Evolutionary conservation across 2,888 invertebrate genomes (phyloP), one percentile per base, ranked within the genome.

Genomic region (Dinocampus coccinellae): DNA sequence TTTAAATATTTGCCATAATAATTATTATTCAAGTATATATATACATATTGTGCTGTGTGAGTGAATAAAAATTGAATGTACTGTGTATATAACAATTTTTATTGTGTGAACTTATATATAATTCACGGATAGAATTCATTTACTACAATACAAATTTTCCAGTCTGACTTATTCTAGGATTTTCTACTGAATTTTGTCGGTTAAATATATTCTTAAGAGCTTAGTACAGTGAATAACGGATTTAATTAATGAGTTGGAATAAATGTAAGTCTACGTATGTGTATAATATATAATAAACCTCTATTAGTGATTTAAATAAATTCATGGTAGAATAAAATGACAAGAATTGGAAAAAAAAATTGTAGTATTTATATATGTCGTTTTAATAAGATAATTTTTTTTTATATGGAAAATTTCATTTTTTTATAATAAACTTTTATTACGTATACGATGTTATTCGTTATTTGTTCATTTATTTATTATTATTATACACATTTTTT

Each of bases 291-390:
- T 16, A 20, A 47, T 47, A 47, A 47, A 47, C 16, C 47, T 7
- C 47, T 16, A 47, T 47, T 47, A 20, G 47, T 16, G 16, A 47
- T 47, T 47, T 20, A 39, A 69, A 60, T 26, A 55, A 64, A 69
- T 47, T 22, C 53, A 36, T 62, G 24, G 33, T 39, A 39, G 39
- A 64, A 26, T 16, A 16, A 47, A n/a, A 47, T 16, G 4, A n/a
- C 13, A 16, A n/a, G 6, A 20, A 0, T 7, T n/a, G 36, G 10
- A 36, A 36, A 10, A 36, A 36, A 36, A 36, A 36, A 36, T n/a
- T 7, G 16, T 7, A 47, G 16, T 47, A 16, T n/a, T 16, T 16
- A 1, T n/a, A n/a, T n/a, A n/a, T n/a, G n/a, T n/a, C n/a, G 47
- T 0, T 6, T 16, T n/a, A 7, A 47, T 16, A 16, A 16, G 4